These are phyloP conservation scores for Coregonus sp. DNA, from an alignment of 2,797 vertebrate genomes.

Conservation along the genomic window DNA sequence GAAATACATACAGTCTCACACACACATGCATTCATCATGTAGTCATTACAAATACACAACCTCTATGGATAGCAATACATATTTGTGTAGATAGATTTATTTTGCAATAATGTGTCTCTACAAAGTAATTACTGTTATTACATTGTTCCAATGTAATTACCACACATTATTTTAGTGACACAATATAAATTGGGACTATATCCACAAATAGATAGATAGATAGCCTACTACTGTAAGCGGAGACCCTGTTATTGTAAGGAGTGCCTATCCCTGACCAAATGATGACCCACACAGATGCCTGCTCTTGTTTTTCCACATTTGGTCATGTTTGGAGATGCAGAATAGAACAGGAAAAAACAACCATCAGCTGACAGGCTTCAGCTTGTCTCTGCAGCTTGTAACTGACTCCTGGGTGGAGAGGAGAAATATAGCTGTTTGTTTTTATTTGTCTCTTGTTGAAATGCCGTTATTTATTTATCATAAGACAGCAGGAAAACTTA, in stretches of 20 bases:
- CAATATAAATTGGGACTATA: not conserved
- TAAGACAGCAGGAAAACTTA: not conserved
- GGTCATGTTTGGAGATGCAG: slow-evolving; percentile 19
- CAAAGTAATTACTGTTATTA: not conserved
- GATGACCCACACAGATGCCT: not conserved
- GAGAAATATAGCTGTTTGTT: not conserved
- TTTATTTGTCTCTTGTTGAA: not conserved
- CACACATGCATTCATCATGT: too few species aligned
- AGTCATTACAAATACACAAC: too few species aligned
- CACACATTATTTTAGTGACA: not conserved
- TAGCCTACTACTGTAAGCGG: too few species aligned
- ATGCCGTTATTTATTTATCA: not conserved
- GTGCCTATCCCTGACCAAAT: too few species aligned
- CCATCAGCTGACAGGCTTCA: not conserved
- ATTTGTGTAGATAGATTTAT: too few species aligned
- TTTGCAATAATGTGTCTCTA: not conserved
- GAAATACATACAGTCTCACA: too few species aligned
- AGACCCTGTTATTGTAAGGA: too few species aligned
- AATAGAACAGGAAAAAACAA: slow-evolving; percentile 37
- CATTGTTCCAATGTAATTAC: not conserved
- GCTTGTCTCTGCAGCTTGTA: slow-evolving; percentile 21
- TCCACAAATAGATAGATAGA: not conserved
- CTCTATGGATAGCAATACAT: too few species aligned
- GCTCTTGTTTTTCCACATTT: not conserved
- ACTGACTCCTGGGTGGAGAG: slow-evolving; percentile 6